These are phyloP conservation scores for Philaethria dido DNA, from an alignment of 2,888 invertebrate genomes.

Conservation along the genomic window DNA sequence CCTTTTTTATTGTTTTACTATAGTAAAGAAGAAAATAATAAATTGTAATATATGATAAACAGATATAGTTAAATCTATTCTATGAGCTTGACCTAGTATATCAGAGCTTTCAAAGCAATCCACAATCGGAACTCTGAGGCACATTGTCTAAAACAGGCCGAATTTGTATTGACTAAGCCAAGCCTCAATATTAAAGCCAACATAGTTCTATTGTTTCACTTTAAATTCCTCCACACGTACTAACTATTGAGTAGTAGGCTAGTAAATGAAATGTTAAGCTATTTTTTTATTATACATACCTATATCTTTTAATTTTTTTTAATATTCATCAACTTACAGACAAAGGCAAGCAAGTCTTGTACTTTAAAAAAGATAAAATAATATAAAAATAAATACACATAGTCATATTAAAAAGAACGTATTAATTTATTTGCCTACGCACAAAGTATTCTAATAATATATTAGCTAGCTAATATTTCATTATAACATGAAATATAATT, in stretches of 20 bases:
- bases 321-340: too few species aligned
- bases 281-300: too few species aligned
- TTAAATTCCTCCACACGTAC: neutral
- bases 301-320: too few species aligned
- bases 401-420: neutral
- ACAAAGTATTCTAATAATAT: neutral
- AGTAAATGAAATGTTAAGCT: neutral
- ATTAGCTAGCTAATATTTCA: constrained; percentile 3
- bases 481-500: neutral
- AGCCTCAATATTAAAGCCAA: neutral
- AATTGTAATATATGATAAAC: too few species aligned
- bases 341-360: neutral
- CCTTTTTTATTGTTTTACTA: too few species aligned
- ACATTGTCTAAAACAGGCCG: neutral
- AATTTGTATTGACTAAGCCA: neutral
- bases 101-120: neutral
- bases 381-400: neutral
- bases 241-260: neutral
- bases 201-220: neutral
- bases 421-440: neutral
- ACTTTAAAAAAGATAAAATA: neutral
- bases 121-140: neutral
- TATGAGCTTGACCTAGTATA: neutral
- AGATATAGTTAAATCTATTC: neutral
- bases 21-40: too few species aligned